Conservation (phyloP, 2,797 vertebrate species). For the Anguilla obscura region DNA sequence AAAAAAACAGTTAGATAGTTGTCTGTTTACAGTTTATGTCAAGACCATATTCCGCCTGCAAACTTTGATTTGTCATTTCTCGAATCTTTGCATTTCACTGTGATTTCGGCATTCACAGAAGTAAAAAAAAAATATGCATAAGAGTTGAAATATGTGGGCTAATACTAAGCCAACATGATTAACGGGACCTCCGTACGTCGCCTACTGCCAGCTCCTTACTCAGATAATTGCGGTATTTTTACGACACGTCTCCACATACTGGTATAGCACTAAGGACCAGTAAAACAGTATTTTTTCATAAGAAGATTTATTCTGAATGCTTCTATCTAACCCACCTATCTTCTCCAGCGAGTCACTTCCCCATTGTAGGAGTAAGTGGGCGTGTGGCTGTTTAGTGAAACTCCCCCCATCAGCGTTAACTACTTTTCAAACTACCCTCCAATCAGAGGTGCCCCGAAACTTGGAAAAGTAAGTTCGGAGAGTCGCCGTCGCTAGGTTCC, state of each 20-base stretch:
- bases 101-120: background rate
- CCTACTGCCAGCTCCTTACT: background rate
- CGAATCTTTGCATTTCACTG: background rate
- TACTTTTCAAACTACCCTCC: slow-evolving; percentile 54
- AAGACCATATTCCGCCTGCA: no score
- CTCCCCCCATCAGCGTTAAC: slow-evolving; percentile 39
- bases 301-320: background rate
- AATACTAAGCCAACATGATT: background rate
- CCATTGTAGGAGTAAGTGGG: background rate
- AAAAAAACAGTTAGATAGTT: background rate
- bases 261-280: background rate
- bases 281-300: background rate
- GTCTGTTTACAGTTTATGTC: background rate
- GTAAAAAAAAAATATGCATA: no score
- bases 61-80: no score
- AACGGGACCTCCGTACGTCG: background rate
- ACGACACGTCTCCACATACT: background rate
- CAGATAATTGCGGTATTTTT: background rate
- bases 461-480: slow-evolving; percentile 41
- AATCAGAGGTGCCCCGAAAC: slow-evolving; percentile 61
- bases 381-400: background rate
- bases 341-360: background rate
- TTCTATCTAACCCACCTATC: background rate
- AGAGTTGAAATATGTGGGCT: background rate
- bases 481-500: slow-evolving; percentile 36